Evolutionary conservation across 2,888 invertebrate species (phyloP).

Genomic region (Stenodema calcarata): DNA sequence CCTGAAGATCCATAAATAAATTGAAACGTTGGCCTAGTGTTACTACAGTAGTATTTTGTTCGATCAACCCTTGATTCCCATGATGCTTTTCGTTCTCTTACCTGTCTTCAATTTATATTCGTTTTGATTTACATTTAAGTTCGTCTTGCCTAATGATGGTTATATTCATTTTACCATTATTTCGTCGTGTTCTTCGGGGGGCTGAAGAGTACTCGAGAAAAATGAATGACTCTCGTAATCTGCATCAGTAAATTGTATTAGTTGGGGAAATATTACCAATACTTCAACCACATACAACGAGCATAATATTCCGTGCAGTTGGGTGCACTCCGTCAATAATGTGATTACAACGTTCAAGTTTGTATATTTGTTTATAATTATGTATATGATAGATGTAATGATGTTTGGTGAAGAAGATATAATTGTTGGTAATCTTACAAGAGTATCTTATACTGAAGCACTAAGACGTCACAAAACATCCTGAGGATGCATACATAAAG

Average conservation of each 20-base stretch:
- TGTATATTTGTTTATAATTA: neutral
- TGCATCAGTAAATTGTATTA: neutral
- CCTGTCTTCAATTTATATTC: no score
- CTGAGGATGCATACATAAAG: conserved; percentile 1
- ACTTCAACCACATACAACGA: conserved; percentile 8
- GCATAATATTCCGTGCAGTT: neutral
- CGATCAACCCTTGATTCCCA: no score
- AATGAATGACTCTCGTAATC: no score
- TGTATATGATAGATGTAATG: neutral
- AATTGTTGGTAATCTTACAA: neutral
- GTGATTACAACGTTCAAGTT: neutral
- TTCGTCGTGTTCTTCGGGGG: no score
- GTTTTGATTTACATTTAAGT: no score
- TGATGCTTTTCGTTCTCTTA: no score
- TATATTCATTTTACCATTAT: no score
- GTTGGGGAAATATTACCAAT: neutral
- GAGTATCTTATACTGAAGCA: neutral
- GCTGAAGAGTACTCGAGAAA: no score
- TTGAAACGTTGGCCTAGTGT: no score
- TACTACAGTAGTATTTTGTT: no score
- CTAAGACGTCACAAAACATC: neutral
- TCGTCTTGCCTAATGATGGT: no score
- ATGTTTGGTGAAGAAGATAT: neutral
- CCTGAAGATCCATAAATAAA: no score
- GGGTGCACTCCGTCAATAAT: neutral